Base-by-base conservation (phyloP, 2,797 vertebrate species). In the Megalops cyprinoides region DNA sequence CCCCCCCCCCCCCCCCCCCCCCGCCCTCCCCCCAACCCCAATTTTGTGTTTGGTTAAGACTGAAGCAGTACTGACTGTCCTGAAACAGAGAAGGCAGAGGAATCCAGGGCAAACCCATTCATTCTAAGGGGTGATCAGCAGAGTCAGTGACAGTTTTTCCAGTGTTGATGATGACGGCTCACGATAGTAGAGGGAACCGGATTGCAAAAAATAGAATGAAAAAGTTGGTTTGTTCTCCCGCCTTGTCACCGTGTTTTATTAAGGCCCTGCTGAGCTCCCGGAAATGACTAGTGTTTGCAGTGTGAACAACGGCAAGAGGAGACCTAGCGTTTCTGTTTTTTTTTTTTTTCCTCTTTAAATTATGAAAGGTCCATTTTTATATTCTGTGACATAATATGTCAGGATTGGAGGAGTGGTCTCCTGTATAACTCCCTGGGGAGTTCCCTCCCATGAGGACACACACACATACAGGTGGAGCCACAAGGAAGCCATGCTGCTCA, bases 381-480 rank as follows among this genome's bases (percentile, higher is more conserved):
- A 92, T 92, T 73, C 65, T 80, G 74, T 65, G 78, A 82, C 78
- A 80, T 79, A 75, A 80, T 90, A 74, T 65, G 73, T 51, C 46
- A 53, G 56, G 15, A 53, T 69, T 53, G 75, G 31, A 51, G 34
- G 37, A 74, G 69, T 49, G 65, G 77, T 58, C 77, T 79, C 53
- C 28, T 55, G 44, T 44, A 46, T 56, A n/a, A 55, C 77, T 83
- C 86, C 83, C 88, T 77, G 74, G 84, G 92, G 93, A 91, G 93
- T 94, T 94, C 95, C 94, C 95, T 96, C 94, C n/a, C n/a, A n/a
- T n/a, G 95, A 89, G 87, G 90, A 18, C 71, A 74, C 71, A 20
- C n/a, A 28, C 34, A 55, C 78, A 76, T n/a, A n/a, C n/a, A n/a
- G n/a, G n/a, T n/a, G 78, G 84, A 90, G 88, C 85, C 88, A 82